Conservation (phyloP, 2,797 vertebrate species). For the Novumbra hubbsi region DNA sequence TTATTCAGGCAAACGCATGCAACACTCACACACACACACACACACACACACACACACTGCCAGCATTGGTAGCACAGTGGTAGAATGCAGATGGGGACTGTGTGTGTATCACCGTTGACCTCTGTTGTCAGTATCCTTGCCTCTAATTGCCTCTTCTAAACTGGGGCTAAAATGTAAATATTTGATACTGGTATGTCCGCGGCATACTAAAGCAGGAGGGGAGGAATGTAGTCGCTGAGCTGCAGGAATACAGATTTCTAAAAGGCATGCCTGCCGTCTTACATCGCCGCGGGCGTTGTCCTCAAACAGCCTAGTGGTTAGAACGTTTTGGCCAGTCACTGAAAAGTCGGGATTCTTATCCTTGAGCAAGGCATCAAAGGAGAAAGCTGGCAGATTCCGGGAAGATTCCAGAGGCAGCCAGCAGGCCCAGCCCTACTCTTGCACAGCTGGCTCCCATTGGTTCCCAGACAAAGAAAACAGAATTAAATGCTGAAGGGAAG, state of each 20-base stretch:
- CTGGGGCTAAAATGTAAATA: conserved; percentile 49
- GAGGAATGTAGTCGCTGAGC: neutral
- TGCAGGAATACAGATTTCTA: conserved; percentile 22
- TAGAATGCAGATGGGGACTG: conserved; percentile 5
- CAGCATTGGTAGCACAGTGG: neutral
- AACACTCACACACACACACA: neutral
- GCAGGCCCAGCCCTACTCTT: too few relatives aligned
- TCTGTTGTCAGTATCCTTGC: conserved; percentile 35
- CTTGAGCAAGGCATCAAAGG: neutral
- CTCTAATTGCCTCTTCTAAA: conserved; percentile 39
- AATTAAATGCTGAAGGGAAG: too few relatives aligned
- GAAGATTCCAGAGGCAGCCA: too few relatives aligned
- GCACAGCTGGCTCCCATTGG: too few relatives aligned
- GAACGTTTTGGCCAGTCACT: too few relatives aligned
- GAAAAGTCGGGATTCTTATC: neutral
- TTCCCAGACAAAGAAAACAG: too few relatives aligned
- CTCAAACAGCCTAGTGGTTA: too few relatives aligned
- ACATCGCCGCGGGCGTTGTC: neutral
- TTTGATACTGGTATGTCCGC: conserved; percentile 39
- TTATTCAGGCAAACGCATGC: neutral
- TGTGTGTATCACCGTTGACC: conserved; percentile 32
- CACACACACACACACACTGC: neutral
- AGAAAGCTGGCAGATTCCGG: too few relatives aligned
- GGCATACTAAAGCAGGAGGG: conserved; percentile 7
- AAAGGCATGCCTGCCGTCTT: neutral